These are phyloP conservation scores for Polia nebulosa DNA, from an alignment of 2,888 invertebrate species.

Conservation along the genomic window DNA sequence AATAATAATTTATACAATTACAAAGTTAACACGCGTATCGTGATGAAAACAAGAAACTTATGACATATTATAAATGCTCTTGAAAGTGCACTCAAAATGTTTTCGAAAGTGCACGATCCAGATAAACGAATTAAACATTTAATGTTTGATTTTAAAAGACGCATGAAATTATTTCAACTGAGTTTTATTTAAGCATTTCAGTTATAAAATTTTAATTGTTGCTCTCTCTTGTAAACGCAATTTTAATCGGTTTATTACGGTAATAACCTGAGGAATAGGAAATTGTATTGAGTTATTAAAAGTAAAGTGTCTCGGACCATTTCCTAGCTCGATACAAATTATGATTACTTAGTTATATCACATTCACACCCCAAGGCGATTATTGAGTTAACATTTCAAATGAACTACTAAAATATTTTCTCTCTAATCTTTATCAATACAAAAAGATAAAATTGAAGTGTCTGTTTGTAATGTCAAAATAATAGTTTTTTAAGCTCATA, in stretches of 20 bases:
- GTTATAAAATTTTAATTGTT: constrained; percentile 47
- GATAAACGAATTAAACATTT: constrained; percentile 59
- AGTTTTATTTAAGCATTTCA: constrained; percentile 41
- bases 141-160: constrained; percentile 69
- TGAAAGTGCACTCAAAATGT: constrained; percentile 71
- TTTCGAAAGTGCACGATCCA: constrained; percentile 73
- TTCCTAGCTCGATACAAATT: not conserved
- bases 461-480: too few relatives aligned
- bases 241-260: constrained; percentile 40
- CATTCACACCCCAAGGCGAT: not conserved
- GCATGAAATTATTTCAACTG: constrained; percentile 30
- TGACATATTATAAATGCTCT: constrained; percentile 59
- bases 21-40: constrained; percentile 51
- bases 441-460: too few relatives aligned
- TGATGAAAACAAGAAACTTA: constrained; percentile 58
- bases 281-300: constrained; percentile 11
- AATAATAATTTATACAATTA: constrained; percentile 57
- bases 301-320: not conserved
- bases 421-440: not conserved
- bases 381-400: not conserved
- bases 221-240: constrained; percentile 46
- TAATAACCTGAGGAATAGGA: constrained; percentile 19
- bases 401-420: not conserved
- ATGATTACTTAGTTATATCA: not conserved
- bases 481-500: too few relatives aligned